phyloP scores from a whole-genome alignment of 2,888 invertebrate species.

The Phengaris alcon region DNA sequence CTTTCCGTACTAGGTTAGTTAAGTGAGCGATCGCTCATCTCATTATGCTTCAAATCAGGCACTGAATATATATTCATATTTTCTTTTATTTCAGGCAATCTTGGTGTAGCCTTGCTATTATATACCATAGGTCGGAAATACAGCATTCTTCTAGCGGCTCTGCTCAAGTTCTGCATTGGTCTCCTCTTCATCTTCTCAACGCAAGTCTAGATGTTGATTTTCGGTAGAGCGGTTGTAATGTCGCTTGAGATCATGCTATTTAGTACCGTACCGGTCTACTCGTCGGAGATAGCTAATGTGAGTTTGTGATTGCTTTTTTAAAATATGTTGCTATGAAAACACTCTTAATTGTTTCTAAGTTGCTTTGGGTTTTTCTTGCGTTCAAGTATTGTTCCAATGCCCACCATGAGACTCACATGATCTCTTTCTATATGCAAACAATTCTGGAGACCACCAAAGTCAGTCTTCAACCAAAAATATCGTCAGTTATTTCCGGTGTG shows the following conservation, averaged over 20 bases:
- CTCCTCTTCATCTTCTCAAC: conserved; percentile 44
- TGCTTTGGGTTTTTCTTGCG: too few relatives aligned
- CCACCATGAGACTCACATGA: too few relatives aligned
- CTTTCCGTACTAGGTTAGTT: too few relatives aligned
- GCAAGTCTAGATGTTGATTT: conserved; percentile 47
- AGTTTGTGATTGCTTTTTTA: not conserved
- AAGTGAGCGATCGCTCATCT: too few relatives aligned
- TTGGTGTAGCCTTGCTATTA: not conserved
- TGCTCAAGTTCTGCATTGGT: conserved; percentile 32
- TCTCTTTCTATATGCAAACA: conserved; percentile 54
- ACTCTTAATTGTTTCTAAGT: too few relatives aligned
- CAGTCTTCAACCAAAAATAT: conserved; percentile 47
- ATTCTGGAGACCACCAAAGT: conserved; percentile 52
- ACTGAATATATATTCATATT: not conserved
- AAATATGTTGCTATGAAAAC: too few relatives aligned
- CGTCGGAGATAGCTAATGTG: conserved; percentile 23
- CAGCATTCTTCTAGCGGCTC: not conserved
- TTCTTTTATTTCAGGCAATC: conserved; percentile 2
- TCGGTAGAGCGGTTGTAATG: conserved; percentile 42
- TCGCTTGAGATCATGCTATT: not conserved
- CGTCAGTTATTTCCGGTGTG: conserved; percentile 52
- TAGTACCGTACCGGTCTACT: not conserved
- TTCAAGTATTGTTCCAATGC: too few relatives aligned
- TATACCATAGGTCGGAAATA: conserved; percentile 11
- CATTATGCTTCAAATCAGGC: too few relatives aligned